These are phyloP conservation scores for Protophormia terraenovae DNA, from an alignment of 2,888 invertebrate genomes.

Conservation along the genomic window DNA sequence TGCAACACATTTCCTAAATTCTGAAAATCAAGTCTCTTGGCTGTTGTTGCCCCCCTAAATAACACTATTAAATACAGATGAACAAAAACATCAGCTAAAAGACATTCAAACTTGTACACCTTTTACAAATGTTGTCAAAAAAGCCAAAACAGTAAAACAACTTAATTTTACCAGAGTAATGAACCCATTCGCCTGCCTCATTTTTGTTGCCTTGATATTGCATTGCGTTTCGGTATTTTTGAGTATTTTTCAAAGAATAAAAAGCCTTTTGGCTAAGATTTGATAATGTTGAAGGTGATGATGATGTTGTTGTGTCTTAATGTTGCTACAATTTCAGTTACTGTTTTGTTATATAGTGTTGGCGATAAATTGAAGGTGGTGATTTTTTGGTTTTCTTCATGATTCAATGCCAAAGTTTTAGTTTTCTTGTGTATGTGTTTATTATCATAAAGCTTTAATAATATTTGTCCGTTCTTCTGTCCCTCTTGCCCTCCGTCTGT, in stretches of 20 bases:
- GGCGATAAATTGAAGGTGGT: conserved; percentile 57
- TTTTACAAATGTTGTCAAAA: not conserved
- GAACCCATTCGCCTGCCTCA: not conserved
- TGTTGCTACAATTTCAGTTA: not conserved
- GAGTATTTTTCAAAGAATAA: conserved; percentile 42
- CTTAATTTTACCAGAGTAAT: conserved; percentile 4
- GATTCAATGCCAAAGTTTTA: conserved; percentile 23
- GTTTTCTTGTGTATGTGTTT: not conserved
- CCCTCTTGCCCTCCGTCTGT: not conserved
- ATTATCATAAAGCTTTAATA: not conserved
- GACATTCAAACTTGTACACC: not conserved
- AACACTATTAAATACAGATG: not conserved
- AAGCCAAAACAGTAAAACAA: conserved; percentile 8
- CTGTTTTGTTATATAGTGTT: not conserved
- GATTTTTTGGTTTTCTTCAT: conserved; percentile 49
- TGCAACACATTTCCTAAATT: not conserved
- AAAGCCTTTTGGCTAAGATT: conserved; percentile 57
- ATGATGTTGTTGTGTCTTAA: conserved; percentile 12
- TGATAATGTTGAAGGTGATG: conserved; percentile 12
- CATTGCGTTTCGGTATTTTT: conserved; percentile 6
- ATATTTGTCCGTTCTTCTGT: not conserved
- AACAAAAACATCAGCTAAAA: not conserved
- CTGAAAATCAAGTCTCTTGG: not conserved
- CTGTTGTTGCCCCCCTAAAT: not conserved
- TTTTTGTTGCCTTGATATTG: too few species aligned